Base-by-base conservation (phyloP, 2,113 vertebrate genomes). In the Hippocampus zosterae region DNA sequence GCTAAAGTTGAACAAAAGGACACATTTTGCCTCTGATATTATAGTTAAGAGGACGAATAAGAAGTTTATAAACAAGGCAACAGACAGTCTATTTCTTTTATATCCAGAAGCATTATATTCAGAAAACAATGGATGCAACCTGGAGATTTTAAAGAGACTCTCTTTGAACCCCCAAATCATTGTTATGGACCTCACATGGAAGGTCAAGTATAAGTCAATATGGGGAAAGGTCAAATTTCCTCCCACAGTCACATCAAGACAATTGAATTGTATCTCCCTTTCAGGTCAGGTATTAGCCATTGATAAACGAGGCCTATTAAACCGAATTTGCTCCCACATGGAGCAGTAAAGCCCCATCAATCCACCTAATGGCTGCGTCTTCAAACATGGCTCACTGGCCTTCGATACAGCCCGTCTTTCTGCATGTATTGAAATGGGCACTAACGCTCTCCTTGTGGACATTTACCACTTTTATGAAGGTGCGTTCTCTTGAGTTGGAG, bases 321-420 rank as follows among this genome's bases (percentile, higher is more conserved):
- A 87, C 41, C 76, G 71, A 73, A 84, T 87, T 90, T 81, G 82
- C 72, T 23, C 80, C 68, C 63, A 73, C 50, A 69, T 77, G 71
- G 69, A 75, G 73, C 83, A 77, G 78, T 78, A 79, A 78, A 82
- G 81, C 87, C 74, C 86, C 78, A 90, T 91, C 86, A 88, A 82
- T 89, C 84, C 72, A 63, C 59, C 77, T 84, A 85, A 89, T 84
- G 80, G 65, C 68, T 11, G 46, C 67, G 65, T 79, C 73, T 72
- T 72, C 71, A 76, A 37, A 55, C 5, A 3, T 41, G 68, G 71
- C 65, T 70, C 77, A 0, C 23, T 70, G 66, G 71, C 65, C 71
- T 66, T 79, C 70, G 67, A 12, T 56, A 61, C 72, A 52, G 67
- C 23, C 55, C 65, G 65, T 44, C 59, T 68, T 65, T 75, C 44